A percentile compares a stretch with the other conserved stretches of the same genome.
These are phyloP conservation scores for Caenorhabditis remanei DNA, from an alignment of 1,140 invertebrate genomes.

Conservation along the genomic window DNA sequence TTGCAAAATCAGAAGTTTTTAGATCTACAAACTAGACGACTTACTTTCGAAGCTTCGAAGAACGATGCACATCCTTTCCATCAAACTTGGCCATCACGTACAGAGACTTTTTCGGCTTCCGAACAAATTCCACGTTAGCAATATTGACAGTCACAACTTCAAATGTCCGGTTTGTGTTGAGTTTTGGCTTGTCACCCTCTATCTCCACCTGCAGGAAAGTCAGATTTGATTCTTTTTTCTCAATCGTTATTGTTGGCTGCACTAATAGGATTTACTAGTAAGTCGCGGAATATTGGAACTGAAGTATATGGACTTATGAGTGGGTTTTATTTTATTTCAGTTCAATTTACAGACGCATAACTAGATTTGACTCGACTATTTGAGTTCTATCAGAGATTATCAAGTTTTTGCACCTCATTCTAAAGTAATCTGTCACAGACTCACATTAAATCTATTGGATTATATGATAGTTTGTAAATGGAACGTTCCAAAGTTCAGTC, in stretches of 20 bases:
- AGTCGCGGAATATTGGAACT: not conserved
- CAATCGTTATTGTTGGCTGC: not conserved
- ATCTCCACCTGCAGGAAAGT: not conserved
- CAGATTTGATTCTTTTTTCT: not conserved
- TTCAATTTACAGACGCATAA: too few species aligned
- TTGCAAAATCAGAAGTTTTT: not conserved
- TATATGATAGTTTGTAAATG: too few species aligned
- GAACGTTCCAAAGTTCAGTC: too few species aligned
- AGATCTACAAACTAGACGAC: not conserved
- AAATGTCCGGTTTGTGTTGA: not conserved
- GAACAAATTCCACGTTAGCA: not conserved
- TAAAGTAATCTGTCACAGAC: too few species aligned
- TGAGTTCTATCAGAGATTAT: too few species aligned
- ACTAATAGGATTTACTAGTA: not conserved
- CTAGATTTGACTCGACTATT: too few species aligned
- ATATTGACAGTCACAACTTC: slow-evolving; percentile 14
- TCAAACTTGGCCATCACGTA: slow-evolving; percentile 42
- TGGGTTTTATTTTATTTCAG: too few species aligned
- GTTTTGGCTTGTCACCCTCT: not conserved
- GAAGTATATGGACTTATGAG: not conserved
- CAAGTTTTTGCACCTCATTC: too few species aligned
- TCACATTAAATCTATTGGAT: too few species aligned
- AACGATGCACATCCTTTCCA: slow-evolving; percentile 35
- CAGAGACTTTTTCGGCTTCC: slow-evolving; percentile 5
- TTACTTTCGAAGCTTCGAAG: not conserved